Evolutionary conservation across 2,888 invertebrate genomes (phyloP), one percentile per base, ranked within the genome.

Genomic region (Cheilosia vernalis): DNA sequence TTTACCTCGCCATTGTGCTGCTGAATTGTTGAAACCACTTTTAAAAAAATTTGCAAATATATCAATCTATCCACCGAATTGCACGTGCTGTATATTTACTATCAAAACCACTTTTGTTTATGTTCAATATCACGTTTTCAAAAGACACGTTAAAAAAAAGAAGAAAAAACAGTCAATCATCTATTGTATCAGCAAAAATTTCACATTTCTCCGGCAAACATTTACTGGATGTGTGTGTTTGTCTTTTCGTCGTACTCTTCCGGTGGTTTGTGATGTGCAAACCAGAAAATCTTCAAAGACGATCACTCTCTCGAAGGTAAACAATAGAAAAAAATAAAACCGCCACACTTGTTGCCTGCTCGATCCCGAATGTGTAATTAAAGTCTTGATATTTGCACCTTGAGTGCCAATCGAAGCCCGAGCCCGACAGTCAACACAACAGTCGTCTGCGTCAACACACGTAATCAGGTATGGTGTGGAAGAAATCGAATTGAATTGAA

Each of bases 381-480:
- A 85, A 81, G 70, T 72, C 56, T 72, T 70, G 72, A 85, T 80
- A 85, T 81, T 85, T 76, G 81, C 84, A 80, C 84, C 80, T 80
- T 79, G 73, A 69, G 78, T 83, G 67, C 64, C 73, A 84, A 80
- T 84, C 79, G 74, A 80, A 79, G 69, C 73, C 13, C 73, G 73
- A 79, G 69, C 73, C 13, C 73, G 73, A 17, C 33, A 21, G 21
- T 61, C 56, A 10, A 47, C 13, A 37, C 37, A 4, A 37, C 37
- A 37, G 37, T 37, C 40, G 37, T 60, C 21, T 27, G 10, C 30
- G 27, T 67, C 42, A 30, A 27, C n/a, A 56, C 21, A 69, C 81
- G 76, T 81, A 42, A 61, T 73, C 55, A 66, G 66, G 53, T 51
- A 47, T 70, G 64, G 42, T 19, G 44, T 51, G 67, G 66, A 78